Evolutionary conservation across 2,113 vertebrate genomes (phyloP).

Genomic region (Daubentonia madagascariensis): DNA sequence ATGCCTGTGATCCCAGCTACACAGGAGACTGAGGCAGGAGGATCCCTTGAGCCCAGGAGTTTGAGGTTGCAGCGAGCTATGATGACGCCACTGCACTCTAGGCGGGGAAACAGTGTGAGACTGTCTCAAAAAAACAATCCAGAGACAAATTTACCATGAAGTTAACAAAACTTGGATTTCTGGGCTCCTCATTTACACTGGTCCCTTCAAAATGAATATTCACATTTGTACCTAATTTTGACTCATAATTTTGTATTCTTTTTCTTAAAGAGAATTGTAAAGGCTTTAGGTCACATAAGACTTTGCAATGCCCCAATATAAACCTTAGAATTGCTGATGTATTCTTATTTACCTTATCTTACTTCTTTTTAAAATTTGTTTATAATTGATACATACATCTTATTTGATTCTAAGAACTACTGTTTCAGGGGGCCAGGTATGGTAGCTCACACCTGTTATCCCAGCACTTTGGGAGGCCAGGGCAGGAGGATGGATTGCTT

Average conservation of each 20-base stretch:
- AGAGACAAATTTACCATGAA: neutral
- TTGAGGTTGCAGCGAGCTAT: too few species aligned
- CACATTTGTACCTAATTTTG: neutral
- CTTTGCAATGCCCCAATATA: neutral
- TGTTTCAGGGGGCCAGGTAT: neutral
- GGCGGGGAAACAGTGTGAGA: too few species aligned
- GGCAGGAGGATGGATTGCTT: too few species aligned
- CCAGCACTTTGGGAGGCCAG: too few species aligned
- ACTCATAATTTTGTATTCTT: neutral
- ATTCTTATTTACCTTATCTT: neutral
- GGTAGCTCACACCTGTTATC: too few species aligned
- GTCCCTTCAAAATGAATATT: neutral
- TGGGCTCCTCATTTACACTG: neutral
- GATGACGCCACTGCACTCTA: too few species aligned
- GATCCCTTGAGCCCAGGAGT: too few species aligned
- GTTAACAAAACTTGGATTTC: neutral
- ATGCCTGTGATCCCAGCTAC: too few species aligned
- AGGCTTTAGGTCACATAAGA: neutral
- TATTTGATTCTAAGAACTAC: neutral
- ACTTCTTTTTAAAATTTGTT: neutral
- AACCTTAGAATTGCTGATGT: neutral
- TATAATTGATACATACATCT: neutral
- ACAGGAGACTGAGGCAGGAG: too few species aligned
- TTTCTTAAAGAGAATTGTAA: neutral
- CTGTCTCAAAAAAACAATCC: too few species aligned